Evolutionary conservation across 2,113 vertebrate species (phyloP), one percentile per base, ranked within the genome.

Genomic region (Pluvialis apricaria): DNA sequence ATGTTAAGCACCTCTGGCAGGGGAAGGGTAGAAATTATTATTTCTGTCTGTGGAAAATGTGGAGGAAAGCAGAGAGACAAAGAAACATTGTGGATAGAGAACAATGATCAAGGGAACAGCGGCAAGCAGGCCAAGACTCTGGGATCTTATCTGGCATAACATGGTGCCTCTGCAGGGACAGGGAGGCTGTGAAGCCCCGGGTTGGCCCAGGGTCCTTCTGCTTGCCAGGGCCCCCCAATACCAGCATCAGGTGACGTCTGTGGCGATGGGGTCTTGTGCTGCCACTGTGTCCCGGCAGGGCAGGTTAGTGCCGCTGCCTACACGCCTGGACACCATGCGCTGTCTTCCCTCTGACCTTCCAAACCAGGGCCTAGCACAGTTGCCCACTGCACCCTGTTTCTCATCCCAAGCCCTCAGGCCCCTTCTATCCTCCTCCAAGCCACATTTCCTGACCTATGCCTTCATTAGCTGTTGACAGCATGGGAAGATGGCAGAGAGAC

Each of bases 161-260:
- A 31, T 26, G 12, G 28, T 2, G 3, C 45, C 7, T 64, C n/a
- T 51, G 10, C 0, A 1, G 21, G 31, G 28, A 40, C 45, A 51
- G 21, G 15, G 75, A 51, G 26, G 26, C 57, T 31, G 19, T 77
- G 44, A 61, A 49, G 57, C 16, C 21, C 44, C 49, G 25, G 57
- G 14, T 31, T 2, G 2, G 19, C 57, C 75, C 11, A 17, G 34
- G 13, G 29, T 36, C 42, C 45, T 40, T 51, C 28, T 2, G 2
- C 28, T 62, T 40, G 26, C 20, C 75, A 38, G 15, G 26, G n/a
- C 15, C 58, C 32, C 57, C n/a, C 34, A 38, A 17, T 13, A 25
- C 2, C 0, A 2, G 8, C 57, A 61, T 34, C 26, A 49, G 44
- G 8, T 0, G 5, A 24, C 1, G 1, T 25, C 44, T 38, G n/a